Evolutionary conservation across 2,113 vertebrate genomes (phyloP).

Genomic region (Aspiorhynchus laticeps): DNA sequence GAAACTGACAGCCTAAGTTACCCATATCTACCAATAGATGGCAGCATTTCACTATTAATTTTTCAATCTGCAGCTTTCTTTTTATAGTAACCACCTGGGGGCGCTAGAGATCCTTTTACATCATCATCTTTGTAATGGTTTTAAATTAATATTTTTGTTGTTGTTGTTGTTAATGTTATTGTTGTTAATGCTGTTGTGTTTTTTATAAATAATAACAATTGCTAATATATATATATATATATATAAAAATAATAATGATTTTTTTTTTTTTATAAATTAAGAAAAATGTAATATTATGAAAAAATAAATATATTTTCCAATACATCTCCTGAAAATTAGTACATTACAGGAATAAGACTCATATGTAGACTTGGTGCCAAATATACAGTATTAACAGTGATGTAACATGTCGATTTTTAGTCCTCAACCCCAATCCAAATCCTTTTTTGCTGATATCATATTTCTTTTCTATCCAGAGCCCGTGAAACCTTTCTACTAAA

Average conservation of each 20-base stretch:
- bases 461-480: not conserved
- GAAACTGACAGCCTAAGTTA: not conserved
- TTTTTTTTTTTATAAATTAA: too few species aligned
- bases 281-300: not conserved
- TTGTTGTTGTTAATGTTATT: too few species aligned
- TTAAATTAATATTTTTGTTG: not conserved
- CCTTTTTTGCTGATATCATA: not conserved
- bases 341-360: not conserved
- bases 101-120: not conserved
- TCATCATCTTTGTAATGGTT: not conserved
- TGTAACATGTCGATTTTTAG: not conserved
- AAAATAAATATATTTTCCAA: not conserved
- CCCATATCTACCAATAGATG: slow-evolving; percentile 27
- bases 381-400: not conserved
- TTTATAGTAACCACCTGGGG: not conserved
- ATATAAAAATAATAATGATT: not conserved
- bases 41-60: slow-evolving; percentile 12
- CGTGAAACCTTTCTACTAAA: not conserved
- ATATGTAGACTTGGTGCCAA: not conserved
- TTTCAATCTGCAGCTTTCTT: not conserved
- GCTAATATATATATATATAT: too few species aligned
- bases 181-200: too few species aligned
- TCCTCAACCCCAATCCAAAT: not conserved
- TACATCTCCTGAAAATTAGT: not conserved
- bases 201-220: too few species aligned